Percentiles rank a stretch among this genome's conserved stretches.
Conservation (phyloP, 2,113 vertebrate species). For the Rhinoptilus africanus region DNA sequence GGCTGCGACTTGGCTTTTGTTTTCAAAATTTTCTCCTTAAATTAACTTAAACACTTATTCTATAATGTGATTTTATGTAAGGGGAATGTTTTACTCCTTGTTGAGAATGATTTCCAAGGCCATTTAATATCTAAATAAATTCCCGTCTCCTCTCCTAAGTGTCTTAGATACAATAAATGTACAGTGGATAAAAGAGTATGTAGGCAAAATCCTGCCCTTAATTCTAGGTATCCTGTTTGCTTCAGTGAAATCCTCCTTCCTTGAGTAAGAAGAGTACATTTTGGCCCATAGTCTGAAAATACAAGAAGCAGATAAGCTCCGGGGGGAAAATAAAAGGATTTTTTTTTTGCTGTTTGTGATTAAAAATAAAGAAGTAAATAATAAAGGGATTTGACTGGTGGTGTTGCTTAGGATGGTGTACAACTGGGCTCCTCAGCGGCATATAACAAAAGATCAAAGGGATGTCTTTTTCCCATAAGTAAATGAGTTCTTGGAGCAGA, state of each 20-base stretch:
- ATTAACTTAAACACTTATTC: slow-evolving; percentile 32
- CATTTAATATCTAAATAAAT: slow-evolving; percentile 31
- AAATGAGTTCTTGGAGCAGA: slow-evolving; percentile 3
- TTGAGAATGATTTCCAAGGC: slow-evolving; percentile 31
- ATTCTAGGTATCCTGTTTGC: slow-evolving; percentile 37
- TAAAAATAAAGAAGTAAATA: slow-evolving; percentile 58
- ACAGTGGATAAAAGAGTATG: not conserved
- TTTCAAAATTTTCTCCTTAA: slow-evolving; percentile 21
- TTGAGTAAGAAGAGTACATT: not conserved
- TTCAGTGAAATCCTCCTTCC: slow-evolving; percentile 27
- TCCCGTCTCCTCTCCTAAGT: not conserved
- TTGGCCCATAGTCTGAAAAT: not conserved
- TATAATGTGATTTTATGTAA: slow-evolving; percentile 4
- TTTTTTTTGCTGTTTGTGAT: not conserved
- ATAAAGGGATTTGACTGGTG: slow-evolving; percentile 5
- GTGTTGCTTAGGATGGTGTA: not conserved
- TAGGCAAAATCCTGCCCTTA: slow-evolving; percentile 31
- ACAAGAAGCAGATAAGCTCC: not conserved
- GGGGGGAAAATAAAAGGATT: not conserved
- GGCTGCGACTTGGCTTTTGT: slow-evolving; percentile 7
- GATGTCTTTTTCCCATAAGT: not conserved
- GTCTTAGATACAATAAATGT: not conserved
- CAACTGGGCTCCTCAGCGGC: slow-evolving; percentile 44
- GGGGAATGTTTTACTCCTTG: slow-evolving; percentile 34
- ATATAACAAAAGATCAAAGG: slow-evolving; percentile 57